phyloP scores from a whole-genome alignment of 2,113 vertebrate species.

The Macrotis lagotis region DNA sequence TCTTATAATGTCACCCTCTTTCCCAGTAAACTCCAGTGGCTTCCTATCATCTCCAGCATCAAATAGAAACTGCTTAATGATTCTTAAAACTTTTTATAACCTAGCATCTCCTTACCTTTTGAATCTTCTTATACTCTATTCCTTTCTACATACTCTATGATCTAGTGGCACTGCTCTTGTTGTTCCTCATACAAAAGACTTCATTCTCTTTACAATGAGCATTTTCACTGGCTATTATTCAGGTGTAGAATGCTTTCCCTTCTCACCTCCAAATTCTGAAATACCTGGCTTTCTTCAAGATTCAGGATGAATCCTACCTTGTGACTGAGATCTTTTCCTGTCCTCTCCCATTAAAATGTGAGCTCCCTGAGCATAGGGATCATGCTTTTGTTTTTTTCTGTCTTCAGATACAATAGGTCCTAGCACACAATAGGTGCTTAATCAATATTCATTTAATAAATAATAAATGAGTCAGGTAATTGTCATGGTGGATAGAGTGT shows the following conservation, averaged over 20 bases:
- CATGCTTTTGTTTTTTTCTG: background rate
- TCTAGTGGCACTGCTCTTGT: background rate
- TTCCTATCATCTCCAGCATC: background rate
- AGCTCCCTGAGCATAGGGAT: background rate
- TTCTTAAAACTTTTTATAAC: background rate
- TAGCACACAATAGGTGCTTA: background rate
- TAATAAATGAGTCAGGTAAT: background rate
- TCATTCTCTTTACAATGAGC: background rate
- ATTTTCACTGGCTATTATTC: background rate
- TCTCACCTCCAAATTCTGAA: background rate
- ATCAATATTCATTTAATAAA: background rate
- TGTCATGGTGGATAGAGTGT: fast-evolving
- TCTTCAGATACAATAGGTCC: background rate
- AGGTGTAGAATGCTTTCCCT: background rate
- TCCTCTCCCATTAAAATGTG: background rate
- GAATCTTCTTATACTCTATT: background rate
- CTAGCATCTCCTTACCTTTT: background rate
- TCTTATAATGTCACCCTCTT: background rate
- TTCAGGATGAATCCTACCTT: background rate
- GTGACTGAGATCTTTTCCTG: background rate
- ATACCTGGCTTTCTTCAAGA: background rate
- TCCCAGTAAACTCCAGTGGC: background rate
- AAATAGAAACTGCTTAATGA: background rate
- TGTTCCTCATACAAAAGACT: background rate
- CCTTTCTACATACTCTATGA: background rate